A percentile compares a stretch with the other conserved stretches of the same genome.
These are phyloP conservation scores for Dryobotodes eremita DNA, from an alignment of 2,888 invertebrate species.

Conservation along the genomic window DNA sequence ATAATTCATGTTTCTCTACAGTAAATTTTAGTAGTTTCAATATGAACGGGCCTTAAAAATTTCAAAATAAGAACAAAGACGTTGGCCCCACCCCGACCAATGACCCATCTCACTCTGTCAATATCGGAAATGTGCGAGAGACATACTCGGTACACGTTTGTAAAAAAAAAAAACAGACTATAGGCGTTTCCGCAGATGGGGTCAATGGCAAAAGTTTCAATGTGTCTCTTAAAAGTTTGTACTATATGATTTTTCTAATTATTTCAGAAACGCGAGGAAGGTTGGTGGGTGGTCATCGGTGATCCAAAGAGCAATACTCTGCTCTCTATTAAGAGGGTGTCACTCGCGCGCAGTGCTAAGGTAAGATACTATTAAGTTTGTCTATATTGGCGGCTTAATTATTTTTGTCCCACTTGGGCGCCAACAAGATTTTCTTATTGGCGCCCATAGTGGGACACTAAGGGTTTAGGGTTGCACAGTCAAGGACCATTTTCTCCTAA, in stretches of 20 bases:
- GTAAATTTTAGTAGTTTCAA: no score
- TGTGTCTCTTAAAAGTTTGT: background rate
- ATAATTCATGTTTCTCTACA: no score
- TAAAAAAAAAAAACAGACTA: no score
- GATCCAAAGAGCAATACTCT: conserved; percentile 98
- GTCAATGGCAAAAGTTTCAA: background rate
- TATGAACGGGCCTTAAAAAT: no score
- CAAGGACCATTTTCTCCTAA: no score
- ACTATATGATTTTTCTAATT: background rate
- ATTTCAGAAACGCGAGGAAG: conserved; percentile 96
- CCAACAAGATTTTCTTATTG: background rate
- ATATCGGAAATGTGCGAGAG: no score
- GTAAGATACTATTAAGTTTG: conserved; percentile 51
- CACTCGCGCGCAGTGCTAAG: conserved; percentile 97
- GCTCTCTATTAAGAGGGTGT: conserved; percentile 98
- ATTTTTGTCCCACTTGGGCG: conserved; percentile 5
- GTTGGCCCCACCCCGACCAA: no score
- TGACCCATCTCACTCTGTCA: no score
- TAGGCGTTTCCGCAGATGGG: background rate
- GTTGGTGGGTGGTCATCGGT: conserved; percentile 99
- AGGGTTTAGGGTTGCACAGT: no score
- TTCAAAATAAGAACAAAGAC: no score
- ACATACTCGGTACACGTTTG: no score
- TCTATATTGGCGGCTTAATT: no score
- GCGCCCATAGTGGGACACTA: background rate